Evolutionary conservation across 2,113 vertebrate species (phyloP), one percentile per base, ranked within the genome.

Genomic region (Hippocampus barbouri): DNA sequence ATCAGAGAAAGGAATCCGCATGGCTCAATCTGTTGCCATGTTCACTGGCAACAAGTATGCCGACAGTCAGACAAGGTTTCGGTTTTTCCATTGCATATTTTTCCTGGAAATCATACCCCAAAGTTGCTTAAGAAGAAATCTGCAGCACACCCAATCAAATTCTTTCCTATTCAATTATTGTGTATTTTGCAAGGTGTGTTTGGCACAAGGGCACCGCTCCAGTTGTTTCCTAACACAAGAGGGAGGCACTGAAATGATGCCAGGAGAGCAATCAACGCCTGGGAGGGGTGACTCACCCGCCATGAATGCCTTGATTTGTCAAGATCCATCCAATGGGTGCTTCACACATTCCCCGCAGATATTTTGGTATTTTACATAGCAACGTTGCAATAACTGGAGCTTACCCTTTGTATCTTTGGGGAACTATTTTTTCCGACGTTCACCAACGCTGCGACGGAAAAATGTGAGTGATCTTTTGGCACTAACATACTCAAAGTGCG

Each of bases 181-280:
- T 70, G 76, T 74, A 78, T 78, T 73, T 64, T 78, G 57, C 68
- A 72, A 56, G 20, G 60, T 54, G 43, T 14, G 69, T 65, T 73
- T 78, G 81, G 80, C 69, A 75, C 71, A 30, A 83, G 69, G 75
- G 74, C 49, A 14, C 66, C 5, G 63, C 71, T 78, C 79, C 78
- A 79, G 81, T 78, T 77, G 79, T 85, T 87, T 81, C 75, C 79
- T 82, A 85, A 88, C 74, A 74, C 0, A 57, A 61, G 61, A 73
- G 68, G 73, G 9, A 68, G 66, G 40, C n/a, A 53, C 62, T 34
- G 66, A 53, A 68, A 54, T 21, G 63, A 67, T 79, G 75, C 65
- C 72, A 69, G 38, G 53, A 47, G 56, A 71, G 40, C 63, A 66
- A 66, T 66, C 40, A 66, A 45, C 11, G 45, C 11, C 4, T 3